phyloP scores from a whole-genome alignment of 2,113 vertebrate species.

The Hiodon tergisus region DNA sequence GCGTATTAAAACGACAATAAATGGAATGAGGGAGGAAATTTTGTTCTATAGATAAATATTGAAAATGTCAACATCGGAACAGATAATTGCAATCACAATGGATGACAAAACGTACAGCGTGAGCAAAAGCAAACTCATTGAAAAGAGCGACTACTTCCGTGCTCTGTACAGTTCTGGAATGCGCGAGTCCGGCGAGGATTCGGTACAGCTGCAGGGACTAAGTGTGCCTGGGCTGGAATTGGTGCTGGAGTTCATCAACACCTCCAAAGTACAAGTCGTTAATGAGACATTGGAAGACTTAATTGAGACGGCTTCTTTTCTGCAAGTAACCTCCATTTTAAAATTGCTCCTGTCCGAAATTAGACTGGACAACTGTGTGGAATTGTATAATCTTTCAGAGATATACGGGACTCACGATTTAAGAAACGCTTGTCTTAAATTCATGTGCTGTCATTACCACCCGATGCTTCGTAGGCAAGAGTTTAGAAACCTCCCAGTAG shows the following conservation, averaged over 20 bases:
- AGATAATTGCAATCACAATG: slow-evolving; percentile 78
- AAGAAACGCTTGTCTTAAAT: slow-evolving; percentile 71
- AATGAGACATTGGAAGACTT: slow-evolving; percentile 77
- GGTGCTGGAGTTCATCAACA: slow-evolving; percentile 87
- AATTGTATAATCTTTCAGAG: slow-evolving; percentile 79
- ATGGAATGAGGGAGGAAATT: slow-evolving; percentile 26
- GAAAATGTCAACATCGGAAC: slow-evolving; percentile 71
- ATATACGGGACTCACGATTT: slow-evolving; percentile 83
- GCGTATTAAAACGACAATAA: not conserved
- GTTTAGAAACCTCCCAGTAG: slow-evolving; percentile 57
- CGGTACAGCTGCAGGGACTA: slow-evolving; percentile 82
- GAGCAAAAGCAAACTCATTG: slow-evolving; percentile 83
- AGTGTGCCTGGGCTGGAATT: slow-evolving; percentile 82
- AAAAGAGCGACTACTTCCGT: slow-evolving; percentile 93
- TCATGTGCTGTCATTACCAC: slow-evolving; percentile 81
- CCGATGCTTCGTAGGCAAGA: slow-evolving; percentile 73
- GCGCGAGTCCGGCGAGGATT: slow-evolving; percentile 80
- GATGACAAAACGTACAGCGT: slow-evolving; percentile 80
- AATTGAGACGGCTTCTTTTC: slow-evolving; percentile 84
- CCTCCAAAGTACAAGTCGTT: slow-evolving; percentile 64
- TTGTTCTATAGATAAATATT: slow-evolving; percentile 5
- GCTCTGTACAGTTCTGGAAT: slow-evolving; percentile 92
- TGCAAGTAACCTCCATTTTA: slow-evolving; percentile 86
- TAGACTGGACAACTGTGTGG: slow-evolving; percentile 77
- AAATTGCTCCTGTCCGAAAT: slow-evolving; percentile 79